A percentile compares a stretch with the other conserved stretches of the same genome.
phyloP scores from a whole-genome alignment of 2,797 vertebrate genomes.

The Poecile montanus region DNA sequence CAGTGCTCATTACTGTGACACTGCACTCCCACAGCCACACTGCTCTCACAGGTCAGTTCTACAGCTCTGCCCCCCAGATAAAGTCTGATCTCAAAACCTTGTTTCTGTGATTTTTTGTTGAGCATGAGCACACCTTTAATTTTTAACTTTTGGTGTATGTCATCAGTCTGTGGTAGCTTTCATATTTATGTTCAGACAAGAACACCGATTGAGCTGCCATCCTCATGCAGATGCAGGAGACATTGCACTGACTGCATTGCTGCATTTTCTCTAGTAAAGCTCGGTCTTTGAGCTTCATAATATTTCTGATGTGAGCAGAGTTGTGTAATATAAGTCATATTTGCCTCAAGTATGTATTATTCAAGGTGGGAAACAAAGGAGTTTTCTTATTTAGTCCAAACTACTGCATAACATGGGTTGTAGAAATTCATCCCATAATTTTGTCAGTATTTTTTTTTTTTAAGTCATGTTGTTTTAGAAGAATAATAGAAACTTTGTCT shows the following conservation, averaged over 20 bases:
- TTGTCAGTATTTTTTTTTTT: neutral
- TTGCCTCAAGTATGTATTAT: neutral
- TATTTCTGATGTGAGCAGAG: neutral
- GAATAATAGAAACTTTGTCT: neutral
- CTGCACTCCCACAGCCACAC: fast-evolving
- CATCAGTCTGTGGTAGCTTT: neutral
- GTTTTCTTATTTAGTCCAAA: neutral
- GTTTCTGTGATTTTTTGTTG: neutral
- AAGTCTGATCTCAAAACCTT: neutral
- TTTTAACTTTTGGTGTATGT: neutral
- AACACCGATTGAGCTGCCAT: fast-evolving
- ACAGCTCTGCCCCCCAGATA: neutral
- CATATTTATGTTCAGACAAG: neutral
- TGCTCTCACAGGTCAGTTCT: neutral
- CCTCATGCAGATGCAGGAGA: neutral
- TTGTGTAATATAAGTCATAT: neutral
- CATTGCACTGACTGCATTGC: neutral
- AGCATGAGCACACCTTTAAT: neutral
- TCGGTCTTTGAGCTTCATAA: neutral
- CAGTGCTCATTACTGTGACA: neutral
- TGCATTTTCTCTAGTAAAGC: neutral
- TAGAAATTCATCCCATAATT: neutral
- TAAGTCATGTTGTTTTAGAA: neutral
- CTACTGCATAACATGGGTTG: neutral
- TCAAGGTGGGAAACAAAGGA: neutral